Conservation (phyloP, 1,140 invertebrate genomes). For the Macrocentrus cingulum region DNA sequence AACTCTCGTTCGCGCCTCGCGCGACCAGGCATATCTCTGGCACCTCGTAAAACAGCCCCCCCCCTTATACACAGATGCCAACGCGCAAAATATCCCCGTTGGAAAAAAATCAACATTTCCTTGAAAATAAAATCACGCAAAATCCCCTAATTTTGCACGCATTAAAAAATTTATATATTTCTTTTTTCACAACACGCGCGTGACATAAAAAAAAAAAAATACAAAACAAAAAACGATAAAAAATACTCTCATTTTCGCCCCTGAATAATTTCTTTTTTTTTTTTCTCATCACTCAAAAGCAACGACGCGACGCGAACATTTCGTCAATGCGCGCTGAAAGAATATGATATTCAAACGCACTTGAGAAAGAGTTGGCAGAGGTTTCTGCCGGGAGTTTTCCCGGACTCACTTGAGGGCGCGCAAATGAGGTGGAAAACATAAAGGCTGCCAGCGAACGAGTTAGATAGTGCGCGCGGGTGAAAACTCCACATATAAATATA, state of each 20-base stretch:
- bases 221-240: too few relatives aligned
- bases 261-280: neutral
- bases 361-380: neutral
- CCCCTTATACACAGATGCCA: neutral
- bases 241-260: too few relatives aligned
- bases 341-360: constrained; percentile 9
- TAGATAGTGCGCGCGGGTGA: constrained; percentile 7
- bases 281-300: neutral
- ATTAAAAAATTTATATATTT: too few relatives aligned
- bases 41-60: constrained; percentile 7
- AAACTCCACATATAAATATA: neutral
- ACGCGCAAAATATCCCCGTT: neutral
- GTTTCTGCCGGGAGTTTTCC: too few relatives aligned
- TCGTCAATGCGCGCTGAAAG: neutral
- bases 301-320: neutral
- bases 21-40: neutral
- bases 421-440: constrained; percentile 62
- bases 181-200: too few relatives aligned
- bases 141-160: too few relatives aligned
- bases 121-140: too few relatives aligned
- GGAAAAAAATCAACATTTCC: too few relatives aligned
- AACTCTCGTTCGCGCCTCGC: constrained; percentile 30
- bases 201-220: too few relatives aligned
- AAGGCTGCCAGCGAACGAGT: constrained; percentile 43
- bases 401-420: constrained; percentile 16